Evolutionary conservation across 2,113 vertebrate species (phyloP), one percentile per base, ranked within the genome.

Genomic region (Pelecanus crispus): DNA sequence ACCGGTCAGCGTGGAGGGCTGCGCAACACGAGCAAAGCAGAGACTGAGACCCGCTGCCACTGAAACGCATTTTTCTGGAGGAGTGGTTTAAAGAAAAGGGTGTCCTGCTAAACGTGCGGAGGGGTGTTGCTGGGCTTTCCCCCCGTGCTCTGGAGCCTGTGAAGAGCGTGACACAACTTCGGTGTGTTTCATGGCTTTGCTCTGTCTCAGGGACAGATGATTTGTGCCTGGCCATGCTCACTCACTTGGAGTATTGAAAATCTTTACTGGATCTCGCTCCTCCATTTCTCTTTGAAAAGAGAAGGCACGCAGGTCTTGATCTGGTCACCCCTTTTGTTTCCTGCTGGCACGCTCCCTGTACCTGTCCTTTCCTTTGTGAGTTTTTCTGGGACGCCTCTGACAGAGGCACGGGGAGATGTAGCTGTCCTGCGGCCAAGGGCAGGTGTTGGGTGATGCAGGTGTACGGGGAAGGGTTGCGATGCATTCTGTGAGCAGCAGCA

Each of bases 51-150:
- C 84, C 85, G 50, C 61, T 89, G 67, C 31, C 2, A 1, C 38
- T 52, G 59, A 32, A 59, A 5, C 15, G 2, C 2, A 3, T 8
- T 58, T 90, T 88, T 70, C 58, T 81, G 73, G 44, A 92, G 49
- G 15, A 80, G 45, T 62, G 62, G 66, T 42, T 82, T 67, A 45
- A 87, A 66, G 59, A 40, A 85, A 49, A 65, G 5, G 7, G 19
- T 11, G 5, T 72, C 38, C 28, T 0, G 0, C 44, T 79, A n/a
- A 71, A 59, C 0, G 0, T 22, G 47, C 5, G 7, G 22, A 75
- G 49, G 14, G 65, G 31, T 65, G 68, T 55, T 71, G 50, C 34
- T 44, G 11, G 22, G 38, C 56, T 84, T 92, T 71, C 24, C 38
- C 38, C 34, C 12, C 1, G 0, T 28, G 4, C 62, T 89, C 83